Base-by-base conservation (phyloP, 2,888 invertebrate genomes). In the Rhingia campestris region DNA sequence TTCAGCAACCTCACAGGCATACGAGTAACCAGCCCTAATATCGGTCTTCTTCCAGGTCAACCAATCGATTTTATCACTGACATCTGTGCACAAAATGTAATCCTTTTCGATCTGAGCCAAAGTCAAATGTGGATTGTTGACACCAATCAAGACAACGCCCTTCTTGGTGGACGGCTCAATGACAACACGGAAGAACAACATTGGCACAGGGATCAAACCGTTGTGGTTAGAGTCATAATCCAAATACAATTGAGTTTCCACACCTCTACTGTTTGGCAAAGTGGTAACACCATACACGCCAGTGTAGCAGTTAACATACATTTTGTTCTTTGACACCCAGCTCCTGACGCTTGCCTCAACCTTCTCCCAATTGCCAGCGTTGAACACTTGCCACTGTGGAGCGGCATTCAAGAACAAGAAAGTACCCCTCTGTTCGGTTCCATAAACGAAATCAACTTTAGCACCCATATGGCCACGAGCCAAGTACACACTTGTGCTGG, bases 351-450 rank as follows among this genome's bases (percentile, higher is more conserved):
- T 90, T 0, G 86, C 86, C 88, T 94, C 94, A 6, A 93, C 88
- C 1, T 87, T 85, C 9, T 91, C 90, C 94, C 94, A 94, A 87
- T 94, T 94, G n/a, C 92, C 92, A 0, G 90, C 92, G 87, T 94
- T 94, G 86, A 94, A 93, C 0, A 91, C 91, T 86, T 92, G 92
- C 93, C 93, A 93, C 75, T 93, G 93, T 0, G 93, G 93, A 0
- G 92, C 92, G 0, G 90, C 91, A 87, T 93, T 93, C 9, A 93
- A 88, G 86, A 92, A 93, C 74, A 92, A 91, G 88, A 92, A 93
- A 0, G 93, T 93, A 1, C 92, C 91, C 4, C 90, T 89, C 86
- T 93, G 93, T 80, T 93, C 91, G 0, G 90, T 87, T 0, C 89
- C 91, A 86, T 90, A 93, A 4, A 92, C 90, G 66, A 92, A 92